Percentiles rank a stretch among this genome's conserved stretches.
phyloP scores from a whole-genome alignment of 2,888 invertebrate genomes.

The Biston betularia region DNA sequence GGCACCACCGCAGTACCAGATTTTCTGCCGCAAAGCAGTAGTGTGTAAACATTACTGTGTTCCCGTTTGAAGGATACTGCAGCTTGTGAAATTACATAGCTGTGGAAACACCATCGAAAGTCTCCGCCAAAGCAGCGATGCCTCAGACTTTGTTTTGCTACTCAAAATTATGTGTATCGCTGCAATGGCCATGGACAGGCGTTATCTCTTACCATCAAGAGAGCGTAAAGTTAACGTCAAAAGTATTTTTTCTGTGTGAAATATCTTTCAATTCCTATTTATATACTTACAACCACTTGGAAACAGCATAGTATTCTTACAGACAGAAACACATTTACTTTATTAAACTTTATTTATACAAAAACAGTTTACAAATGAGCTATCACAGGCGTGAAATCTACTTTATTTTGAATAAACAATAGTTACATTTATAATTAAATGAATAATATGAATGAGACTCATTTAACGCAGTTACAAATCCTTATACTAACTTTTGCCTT shows the following conservation, averaged over 20 bases:
- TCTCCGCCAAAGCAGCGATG: too few relatives aligned
- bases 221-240: too few relatives aligned
- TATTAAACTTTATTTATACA: slow-evolving; percentile 70
- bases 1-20: too few relatives aligned
- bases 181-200: too few relatives aligned
- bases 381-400: slow-evolving; percentile 76
- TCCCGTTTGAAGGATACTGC: too few relatives aligned
- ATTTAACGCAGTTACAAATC: slow-evolving; percentile 29
- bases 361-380: slow-evolving; percentile 76
- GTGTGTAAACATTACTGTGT: too few relatives aligned
- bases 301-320: background rate
- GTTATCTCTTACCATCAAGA: too few relatives aligned
- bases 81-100: too few relatives aligned
- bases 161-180: too few relatives aligned
- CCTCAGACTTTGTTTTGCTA: too few relatives aligned
- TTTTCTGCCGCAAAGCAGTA: too few relatives aligned
- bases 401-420: slow-evolving; percentile 27
- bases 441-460: slow-evolving; percentile 36
- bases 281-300: background rate
- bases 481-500: slow-evolving; percentile 40
- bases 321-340: slow-evolving; percentile 32
- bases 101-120: too few relatives aligned
- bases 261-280: background rate
- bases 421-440: slow-evolving; percentile 2
- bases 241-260: background rate